These are phyloP conservation scores for Apistogramma diplotaenia DNA, from an alignment of 2,113 vertebrate species.

Conservation along the genomic window DNA sequence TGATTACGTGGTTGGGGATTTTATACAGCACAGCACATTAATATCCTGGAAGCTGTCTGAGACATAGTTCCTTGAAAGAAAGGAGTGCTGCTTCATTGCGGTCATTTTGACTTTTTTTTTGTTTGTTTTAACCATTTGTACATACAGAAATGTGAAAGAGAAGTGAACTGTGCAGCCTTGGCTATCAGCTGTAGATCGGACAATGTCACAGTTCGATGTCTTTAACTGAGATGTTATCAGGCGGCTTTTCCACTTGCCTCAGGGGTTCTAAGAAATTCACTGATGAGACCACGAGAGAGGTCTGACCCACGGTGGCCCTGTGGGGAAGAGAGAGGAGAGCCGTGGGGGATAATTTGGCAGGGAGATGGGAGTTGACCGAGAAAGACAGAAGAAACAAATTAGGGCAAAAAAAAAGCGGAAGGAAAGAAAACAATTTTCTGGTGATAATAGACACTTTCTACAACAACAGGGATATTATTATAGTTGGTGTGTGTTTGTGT, in stretches of 20 bases:
- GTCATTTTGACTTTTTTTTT: neutral
- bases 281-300: constrained; percentile 58
- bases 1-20: constrained; percentile 17
- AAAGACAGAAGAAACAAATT: constrained; percentile 21
- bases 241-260: constrained; percentile 31
- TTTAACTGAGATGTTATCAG: constrained; percentile 47
- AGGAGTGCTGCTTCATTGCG: neutral
- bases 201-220: constrained; percentile 28
- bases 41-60: neutral
- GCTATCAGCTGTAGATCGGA: constrained; percentile 26
- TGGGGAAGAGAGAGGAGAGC: constrained; percentile 8
- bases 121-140: too few relatives aligned
- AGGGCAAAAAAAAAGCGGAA: constrained; percentile 10
- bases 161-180: neutral
- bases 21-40: constrained; percentile 1
- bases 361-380: constrained; percentile 1
- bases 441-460: constrained; percentile 5
- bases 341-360: constrained; percentile 32
- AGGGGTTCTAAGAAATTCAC: constrained; percentile 52
- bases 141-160: neutral
- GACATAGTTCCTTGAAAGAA: constrained; percentile 5
- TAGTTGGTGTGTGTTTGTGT: neutral
- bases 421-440: constrained; percentile 16
- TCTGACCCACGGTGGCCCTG: constrained; percentile 28
- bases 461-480: neutral